Evolutionary conservation across 1,140 invertebrate genomes (phyloP), one percentile per base, ranked within the genome.

Genomic region (Caenorhabditis brenneri): DNA sequence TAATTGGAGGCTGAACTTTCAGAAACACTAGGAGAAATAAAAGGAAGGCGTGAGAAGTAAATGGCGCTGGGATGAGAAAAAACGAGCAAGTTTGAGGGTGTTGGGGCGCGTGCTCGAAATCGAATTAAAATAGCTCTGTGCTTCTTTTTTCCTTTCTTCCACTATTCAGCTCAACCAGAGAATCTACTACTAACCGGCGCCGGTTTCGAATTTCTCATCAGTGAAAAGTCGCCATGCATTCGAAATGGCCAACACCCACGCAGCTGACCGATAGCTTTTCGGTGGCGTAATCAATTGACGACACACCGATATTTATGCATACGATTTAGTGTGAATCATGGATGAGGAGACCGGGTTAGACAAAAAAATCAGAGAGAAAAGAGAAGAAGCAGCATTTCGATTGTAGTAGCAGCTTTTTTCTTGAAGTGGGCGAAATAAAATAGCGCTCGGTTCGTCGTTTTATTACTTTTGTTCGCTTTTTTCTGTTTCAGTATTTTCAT

Each of bases 201-300:
- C n/a, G 31, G 60, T 65, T 36, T 65, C 60, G 19, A 65, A 65
- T 65, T 65, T 65, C 60, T 65, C 31, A 15, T 31, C 49, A 2
- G 49, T n/a, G 19, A n/a, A 51, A 51, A 58, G 27, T 58, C 55
- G 55, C 29, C 33, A 65, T 65, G 60, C 60, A 65, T 65, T 36
- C 60, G 60, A 36, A 65, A 65, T 65, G 24, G 60, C 55, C 9
- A 29, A 19, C 49, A 29, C 55, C 7, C 22, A 16, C 55, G 22
- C 49, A n/a, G n/a, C n/a, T 51, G 19, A 51, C 49, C 49, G 49
- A 51, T 51, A n/a, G 49, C 49, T 51, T 51, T 51, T 4, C 12
- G 16, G 31, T 65, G 33, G 60, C 60, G 60, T 36, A 65, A 65
- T 65, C 60, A 65, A 65, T 65, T 19, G 60, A n/a, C 60, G 55